phyloP scores from a whole-genome alignment of 2,113 vertebrate species.

The Physeter macrocephalus region DNA sequence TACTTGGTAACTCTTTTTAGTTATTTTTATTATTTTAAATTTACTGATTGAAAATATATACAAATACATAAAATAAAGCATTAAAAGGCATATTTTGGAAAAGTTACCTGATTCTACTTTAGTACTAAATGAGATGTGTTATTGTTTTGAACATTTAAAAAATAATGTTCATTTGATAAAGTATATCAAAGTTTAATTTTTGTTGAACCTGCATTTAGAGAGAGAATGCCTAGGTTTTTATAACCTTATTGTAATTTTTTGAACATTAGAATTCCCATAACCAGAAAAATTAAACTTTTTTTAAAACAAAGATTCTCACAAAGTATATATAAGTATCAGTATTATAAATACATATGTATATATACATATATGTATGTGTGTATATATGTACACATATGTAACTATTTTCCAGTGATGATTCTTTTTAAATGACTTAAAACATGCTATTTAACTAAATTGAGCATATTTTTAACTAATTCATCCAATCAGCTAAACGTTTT shows the following conservation, averaged over 20 bases:
- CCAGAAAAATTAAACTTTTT: not conserved
- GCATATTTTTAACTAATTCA: not conserved
- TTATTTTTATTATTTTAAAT: not conserved
- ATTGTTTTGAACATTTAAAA: not conserved
- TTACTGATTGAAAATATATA: not conserved
- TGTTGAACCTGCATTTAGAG: not conserved
- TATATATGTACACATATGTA: not conserved
- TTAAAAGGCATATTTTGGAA: not conserved
- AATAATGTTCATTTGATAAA: not conserved
- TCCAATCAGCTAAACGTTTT: not conserved
- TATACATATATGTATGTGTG: not conserved
- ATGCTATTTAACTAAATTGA: not conserved
- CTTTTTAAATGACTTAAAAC: not conserved
- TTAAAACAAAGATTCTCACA: not conserved
- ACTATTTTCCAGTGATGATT: not conserved
- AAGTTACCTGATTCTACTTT: not conserved
- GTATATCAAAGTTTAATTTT: not conserved
- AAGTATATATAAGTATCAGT: not conserved
- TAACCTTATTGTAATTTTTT: not conserved
- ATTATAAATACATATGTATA: not conserved
- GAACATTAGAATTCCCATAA: not conserved
- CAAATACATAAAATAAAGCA: not conserved
- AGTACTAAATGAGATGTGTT: not conserved
- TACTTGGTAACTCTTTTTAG: not conserved
- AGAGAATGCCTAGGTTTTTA: not conserved